A percentile compares a stretch with the other conserved stretches of the same genome.
These are phyloP conservation scores for Hyaena hyaena DNA, from an alignment of 2,113 vertebrate genomes.

Conservation along the genomic window DNA sequence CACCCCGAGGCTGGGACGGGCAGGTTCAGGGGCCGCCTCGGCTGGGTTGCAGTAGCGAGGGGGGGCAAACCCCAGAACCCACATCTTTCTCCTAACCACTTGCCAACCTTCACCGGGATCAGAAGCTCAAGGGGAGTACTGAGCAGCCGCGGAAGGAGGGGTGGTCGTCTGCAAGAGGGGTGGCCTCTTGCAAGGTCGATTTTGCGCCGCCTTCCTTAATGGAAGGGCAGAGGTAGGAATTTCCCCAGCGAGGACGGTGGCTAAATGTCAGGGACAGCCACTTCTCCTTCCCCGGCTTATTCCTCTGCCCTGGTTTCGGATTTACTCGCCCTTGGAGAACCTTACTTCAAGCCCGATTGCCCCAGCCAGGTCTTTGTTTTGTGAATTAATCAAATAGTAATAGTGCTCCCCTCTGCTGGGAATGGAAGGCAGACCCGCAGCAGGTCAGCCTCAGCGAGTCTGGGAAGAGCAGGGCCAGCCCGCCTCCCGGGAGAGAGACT, in stretches of 20 bases:
- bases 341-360: neutral
- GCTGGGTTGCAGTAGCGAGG: neutral
- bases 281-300: neutral
- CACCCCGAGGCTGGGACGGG: neutral
- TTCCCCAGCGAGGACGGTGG: rapidly evolving
- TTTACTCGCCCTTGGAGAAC: neutral
- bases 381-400: conserved; percentile 18
- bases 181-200: neutral
- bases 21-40: neutral
- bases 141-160: rapidly evolving
- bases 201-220: neutral
- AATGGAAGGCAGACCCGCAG: neutral
- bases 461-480: no score
- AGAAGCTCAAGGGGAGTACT: neutral
- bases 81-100: neutral
- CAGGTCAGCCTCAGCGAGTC: no score
- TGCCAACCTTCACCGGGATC: neutral
- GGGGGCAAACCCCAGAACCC: neutral
- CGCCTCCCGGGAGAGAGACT: rapidly evolving
- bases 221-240: neutral
- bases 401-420: neutral
- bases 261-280: neutral
- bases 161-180: rapidly evolving
- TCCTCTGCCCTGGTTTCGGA: neutral
- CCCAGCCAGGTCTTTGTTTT: neutral